Base-by-base conservation (phyloP, 2,113 vertebrate genomes). In the Terrapene triunguis region DNA sequence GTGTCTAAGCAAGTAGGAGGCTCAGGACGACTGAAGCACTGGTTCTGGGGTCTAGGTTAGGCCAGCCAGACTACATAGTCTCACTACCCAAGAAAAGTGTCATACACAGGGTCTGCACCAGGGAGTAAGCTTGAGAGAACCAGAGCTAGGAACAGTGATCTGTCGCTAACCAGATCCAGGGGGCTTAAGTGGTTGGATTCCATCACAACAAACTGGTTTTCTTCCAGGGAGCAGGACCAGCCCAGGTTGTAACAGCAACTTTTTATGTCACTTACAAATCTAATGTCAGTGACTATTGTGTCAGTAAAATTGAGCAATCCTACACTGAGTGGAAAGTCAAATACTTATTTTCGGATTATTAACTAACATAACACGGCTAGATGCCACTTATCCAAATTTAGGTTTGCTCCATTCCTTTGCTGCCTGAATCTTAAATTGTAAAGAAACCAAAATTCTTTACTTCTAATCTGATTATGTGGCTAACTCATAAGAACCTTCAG, bases 131-230 rank as follows among this genome's bases (percentile, higher is more conserved):
- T 59, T 32, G 54, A 80, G 21, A 42, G 69, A 74, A 21, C 21
- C 69, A 74, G n/a, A 74, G 22, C 69, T 42, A 74, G 22, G 69
- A 74, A 42, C n/a, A 38, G 38, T 44, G 72, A 42, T 12, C 22
- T 44, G 22, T 44, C 9, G 2, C 72, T 76, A 25, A 6, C 72
- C 72, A 42, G 6, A 76, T 44, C 38, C 38, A 44, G 72, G 10
- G 72, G 11, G 8, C 50, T 29, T 48, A 62, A 89, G 54, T 80
- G 80, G 10, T 0, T 17, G 32, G 35, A 17, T 44, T 4, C 38
- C 3, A 0, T 27, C 5, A 1, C 21, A 50, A 2, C 0, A 2
- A 8, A 35, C 2, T 44, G 44, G 0, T 0, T 22, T 51, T 4
- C 24, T 2, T 17, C 10, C 5, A 47, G 14, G 54, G 27, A 85